Base-by-base conservation (phyloP, 2,888 invertebrate genomes). In the Macrophya annulata region DNA sequence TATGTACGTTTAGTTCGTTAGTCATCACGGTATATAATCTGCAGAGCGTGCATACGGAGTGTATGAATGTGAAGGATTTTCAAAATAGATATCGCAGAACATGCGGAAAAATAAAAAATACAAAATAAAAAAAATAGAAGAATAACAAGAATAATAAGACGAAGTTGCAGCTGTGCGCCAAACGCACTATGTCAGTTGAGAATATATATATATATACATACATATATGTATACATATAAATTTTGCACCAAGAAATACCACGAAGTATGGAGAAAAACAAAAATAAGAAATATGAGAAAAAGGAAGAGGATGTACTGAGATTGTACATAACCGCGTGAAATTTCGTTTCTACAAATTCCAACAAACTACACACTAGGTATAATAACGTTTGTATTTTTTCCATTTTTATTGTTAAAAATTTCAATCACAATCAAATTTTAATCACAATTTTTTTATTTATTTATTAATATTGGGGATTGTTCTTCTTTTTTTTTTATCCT, bases 161-260 rank as follows among this genome's bases (percentile, higher is more conserved):
- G 25, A 55, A 37, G 77, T 51, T 77, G 51, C 77, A 77, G 77
- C 77, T 77, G 77, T 37, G 55, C 48, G 48, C 77, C 51, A 77
- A 77, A 77, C 25, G 77, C 77, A 55, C 51, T 48, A 25, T 55
- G 31, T 77, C 77, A 77, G 72, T 72, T 72, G 0, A 12, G 45
- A 74, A 74, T 74, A 74, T 43, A 40, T 68, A 17, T 62, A 17
- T 21, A n/a, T 21, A 74, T 43, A 40, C 31, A 17, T 62, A 17
- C 8, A n/a, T 21, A 74, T 74, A 74, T 43, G n/a, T 68, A 17
- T 62, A 17, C 8, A n/a, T 21, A 9, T 31, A 9, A 71, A 40
- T 21, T 17, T n/a, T 21, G 76, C 40, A 48, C 10, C n/a, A 43
- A 48, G 21, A 43, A 15, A 76, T 43, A 45, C n/a, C 15, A 15